phyloP scores from a whole-genome alignment of 2,888 invertebrate genomes.

The Incurvaria masculella region DNA sequence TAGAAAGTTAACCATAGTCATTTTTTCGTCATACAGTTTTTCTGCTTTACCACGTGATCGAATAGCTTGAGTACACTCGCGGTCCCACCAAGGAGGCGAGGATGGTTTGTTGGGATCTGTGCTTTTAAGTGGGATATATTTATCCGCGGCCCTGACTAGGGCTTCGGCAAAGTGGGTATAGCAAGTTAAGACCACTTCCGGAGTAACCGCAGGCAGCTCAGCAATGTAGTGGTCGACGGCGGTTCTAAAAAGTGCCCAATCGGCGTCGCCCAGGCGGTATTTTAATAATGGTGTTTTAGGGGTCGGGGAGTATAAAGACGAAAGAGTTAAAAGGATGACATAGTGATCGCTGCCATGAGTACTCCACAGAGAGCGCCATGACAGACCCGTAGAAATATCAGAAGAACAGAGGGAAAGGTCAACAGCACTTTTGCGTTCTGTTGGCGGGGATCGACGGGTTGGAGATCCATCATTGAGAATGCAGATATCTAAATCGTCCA shows the following conservation, averaged over 20 bases:
- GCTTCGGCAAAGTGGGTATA: background rate
- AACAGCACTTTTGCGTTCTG: background rate
- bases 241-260: background rate
- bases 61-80: background rate
- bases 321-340: background rate
- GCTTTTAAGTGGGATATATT: background rate
- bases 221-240: background rate
- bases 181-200: background rate
- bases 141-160: background rate
- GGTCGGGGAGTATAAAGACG: too few relatives aligned
- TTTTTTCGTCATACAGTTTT: background rate
- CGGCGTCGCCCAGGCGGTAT: background rate
- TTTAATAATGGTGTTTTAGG: background rate
- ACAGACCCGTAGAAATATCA: background rate
- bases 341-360: constrained; percentile 2
- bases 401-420: constrained; percentile 1
- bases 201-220: background rate
- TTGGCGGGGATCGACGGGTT: background rate
- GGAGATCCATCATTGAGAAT: background rate
- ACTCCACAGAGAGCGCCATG: background rate
- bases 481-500: background rate
- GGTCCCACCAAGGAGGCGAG: background rate
- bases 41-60: background rate
- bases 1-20: background rate
- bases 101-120: background rate